Evolutionary conservation across 2,797 vertebrate genomes (phyloP).

Genomic region (Paratrypauchen microcephalus): DNA sequence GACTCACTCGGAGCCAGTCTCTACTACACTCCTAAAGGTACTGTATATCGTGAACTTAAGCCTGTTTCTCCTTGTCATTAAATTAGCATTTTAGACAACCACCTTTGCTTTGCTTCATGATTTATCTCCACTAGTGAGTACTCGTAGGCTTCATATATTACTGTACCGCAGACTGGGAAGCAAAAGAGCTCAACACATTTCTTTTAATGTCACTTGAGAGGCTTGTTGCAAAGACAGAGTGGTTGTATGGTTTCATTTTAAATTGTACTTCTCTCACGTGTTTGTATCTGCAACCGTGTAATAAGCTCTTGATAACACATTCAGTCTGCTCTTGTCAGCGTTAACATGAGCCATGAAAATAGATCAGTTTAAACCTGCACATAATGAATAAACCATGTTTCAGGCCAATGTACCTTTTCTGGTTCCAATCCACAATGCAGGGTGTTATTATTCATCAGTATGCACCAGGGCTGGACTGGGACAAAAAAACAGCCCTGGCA

Average conservation of each 20-base stretch:
- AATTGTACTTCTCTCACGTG: conserved; percentile 19
- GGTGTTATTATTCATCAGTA: neutral
- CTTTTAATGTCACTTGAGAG: conserved; percentile 24
- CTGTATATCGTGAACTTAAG: neutral
- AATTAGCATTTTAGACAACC: conserved; percentile 7
- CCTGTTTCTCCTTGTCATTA: neutral
- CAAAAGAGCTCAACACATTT: conserved; percentile 23
- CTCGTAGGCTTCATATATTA: conserved; percentile 18
- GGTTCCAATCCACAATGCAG: neutral
- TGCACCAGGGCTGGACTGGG: no score
- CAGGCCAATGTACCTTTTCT: conserved; percentile 2
- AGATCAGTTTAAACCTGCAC: conserved; percentile 10
- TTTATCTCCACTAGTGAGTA: conserved; percentile 35
- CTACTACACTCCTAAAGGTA: neutral
- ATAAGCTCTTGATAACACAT: neutral
- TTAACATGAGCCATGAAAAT: conserved; percentile 1
- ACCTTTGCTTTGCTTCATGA: conserved; percentile 17
- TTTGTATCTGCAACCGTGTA: conserved; percentile 30
- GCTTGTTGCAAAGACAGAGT: conserved; percentile 14
- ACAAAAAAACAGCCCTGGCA: no score
- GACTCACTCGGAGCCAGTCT: no score
- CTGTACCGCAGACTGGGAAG: conserved; percentile 18
- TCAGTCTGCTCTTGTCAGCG: neutral
- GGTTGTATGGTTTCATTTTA: conserved; percentile 29
- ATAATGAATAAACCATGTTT: conserved; percentile 20